Conservation (phyloP, 2,888 invertebrate species). For the Macrophya annulata region DNA sequence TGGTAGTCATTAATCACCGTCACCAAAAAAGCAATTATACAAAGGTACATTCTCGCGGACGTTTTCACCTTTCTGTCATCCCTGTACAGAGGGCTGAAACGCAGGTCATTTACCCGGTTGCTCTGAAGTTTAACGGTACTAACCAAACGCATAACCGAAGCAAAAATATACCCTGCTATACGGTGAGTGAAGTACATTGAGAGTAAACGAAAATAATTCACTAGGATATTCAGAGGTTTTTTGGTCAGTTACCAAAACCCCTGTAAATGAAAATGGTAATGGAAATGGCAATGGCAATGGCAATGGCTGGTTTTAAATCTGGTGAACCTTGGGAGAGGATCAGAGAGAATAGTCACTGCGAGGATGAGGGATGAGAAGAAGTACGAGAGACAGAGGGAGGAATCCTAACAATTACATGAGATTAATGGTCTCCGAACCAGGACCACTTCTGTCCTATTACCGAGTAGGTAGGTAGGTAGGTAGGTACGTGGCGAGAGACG, state of each 20-base stretch:
- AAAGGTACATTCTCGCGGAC: slow-evolving; percentile 57
- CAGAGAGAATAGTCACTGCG: not conserved
- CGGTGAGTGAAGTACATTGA: not conserved
- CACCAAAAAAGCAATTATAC: slow-evolving; percentile 66
- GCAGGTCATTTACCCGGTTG: slow-evolving; percentile 44
- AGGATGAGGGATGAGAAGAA: not conserved
- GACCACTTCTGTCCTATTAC: slow-evolving; percentile 50
- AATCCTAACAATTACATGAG: slow-evolving; percentile 60
- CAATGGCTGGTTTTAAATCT: slow-evolving; percentile 3
- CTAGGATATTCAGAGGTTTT: not conserved
- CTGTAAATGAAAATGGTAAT: not conserved
- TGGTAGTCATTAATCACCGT: slow-evolving; percentile 66
- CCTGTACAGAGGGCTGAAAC: not conserved
- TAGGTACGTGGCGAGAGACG: slow-evolving; percentile 25
- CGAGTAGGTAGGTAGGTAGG: not conserved
- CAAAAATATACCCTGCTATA: not conserved
- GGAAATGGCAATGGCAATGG: not conserved
- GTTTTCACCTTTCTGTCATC: slow-evolving; percentile 35
- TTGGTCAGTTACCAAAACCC: slow-evolving; percentile 3
- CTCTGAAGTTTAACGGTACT: not conserved
- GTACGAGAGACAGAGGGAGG: slow-evolving; percentile 1
- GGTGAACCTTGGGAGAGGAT: slow-evolving; percentile 10
- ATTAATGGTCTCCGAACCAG: slow-evolving; percentile 61
- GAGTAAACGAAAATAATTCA: not conserved
- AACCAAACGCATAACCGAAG: slow-evolving; percentile 8